Percentiles rank a stretch among this genome's conserved stretches.
Conservation (phyloP, 2,113 vertebrate species). For the Osmerus mordax region DNA sequence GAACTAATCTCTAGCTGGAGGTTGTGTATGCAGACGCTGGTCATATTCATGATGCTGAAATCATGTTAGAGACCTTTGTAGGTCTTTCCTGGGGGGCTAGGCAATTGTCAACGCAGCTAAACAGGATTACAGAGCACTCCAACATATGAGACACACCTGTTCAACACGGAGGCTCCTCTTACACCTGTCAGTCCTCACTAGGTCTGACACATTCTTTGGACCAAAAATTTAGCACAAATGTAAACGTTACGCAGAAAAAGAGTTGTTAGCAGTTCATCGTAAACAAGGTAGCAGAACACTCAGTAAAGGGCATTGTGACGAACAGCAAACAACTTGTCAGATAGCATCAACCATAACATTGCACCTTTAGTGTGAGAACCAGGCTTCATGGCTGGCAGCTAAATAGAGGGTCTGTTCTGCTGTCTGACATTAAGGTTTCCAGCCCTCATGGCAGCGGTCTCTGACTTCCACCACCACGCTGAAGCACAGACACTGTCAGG, state of each 20-base stretch:
- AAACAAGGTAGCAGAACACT: not conserved
- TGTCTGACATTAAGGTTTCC: slow-evolving; percentile 25
- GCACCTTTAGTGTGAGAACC: slow-evolving; percentile 35
- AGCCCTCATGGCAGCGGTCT: slow-evolving; percentile 28
- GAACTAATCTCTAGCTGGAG: not conserved
- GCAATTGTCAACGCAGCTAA: not conserved
- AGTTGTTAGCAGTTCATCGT: not conserved
- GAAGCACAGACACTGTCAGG: not conserved
- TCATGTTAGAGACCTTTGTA: not conserved
- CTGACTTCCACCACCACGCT: not conserved
- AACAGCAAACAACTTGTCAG: slow-evolving; percentile 44
- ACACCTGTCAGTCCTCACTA: no score
- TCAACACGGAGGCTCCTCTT: not conserved
- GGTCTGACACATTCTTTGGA: no score
- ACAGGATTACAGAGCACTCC: not conserved
- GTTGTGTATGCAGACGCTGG: not conserved
- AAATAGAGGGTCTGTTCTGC: not conserved
- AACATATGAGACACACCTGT: not conserved
- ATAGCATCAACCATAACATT: slow-evolving; percentile 25
- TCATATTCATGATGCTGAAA: not conserved
- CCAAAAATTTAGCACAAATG: no score
- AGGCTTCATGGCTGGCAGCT: slow-evolving; percentile 4
- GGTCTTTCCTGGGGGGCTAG: not conserved
- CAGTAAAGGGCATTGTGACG: slow-evolving; percentile 24
- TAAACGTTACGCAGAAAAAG: not conserved